Conservation (phyloP, 1,140 invertebrate species). For the Ladona fulva region DNA sequence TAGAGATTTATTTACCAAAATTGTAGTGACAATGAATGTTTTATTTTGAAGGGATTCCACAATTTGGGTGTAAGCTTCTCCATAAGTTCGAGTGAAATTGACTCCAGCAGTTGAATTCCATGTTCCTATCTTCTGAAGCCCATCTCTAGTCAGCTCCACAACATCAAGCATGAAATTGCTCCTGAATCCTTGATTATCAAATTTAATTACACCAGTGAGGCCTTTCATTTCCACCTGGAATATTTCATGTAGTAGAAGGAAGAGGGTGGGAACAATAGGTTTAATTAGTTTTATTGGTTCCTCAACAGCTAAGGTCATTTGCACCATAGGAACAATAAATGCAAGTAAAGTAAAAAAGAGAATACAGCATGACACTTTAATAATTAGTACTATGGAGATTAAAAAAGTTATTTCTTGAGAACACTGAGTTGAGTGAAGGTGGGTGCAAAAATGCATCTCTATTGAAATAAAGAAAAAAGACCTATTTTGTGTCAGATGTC, state of each 20-base stretch:
- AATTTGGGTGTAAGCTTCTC: constrained; percentile 71
- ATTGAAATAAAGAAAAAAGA: no score
- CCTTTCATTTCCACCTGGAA: constrained; percentile 81
- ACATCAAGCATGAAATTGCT: constrained; percentile 86
- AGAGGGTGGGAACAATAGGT: no score
- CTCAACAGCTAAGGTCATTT: no score
- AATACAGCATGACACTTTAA: no score
- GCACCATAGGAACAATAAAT: no score
- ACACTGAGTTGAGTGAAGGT: no score
- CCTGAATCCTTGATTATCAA: constrained; percentile 87
- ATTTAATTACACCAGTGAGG: constrained; percentile 85
- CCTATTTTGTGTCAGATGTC: no score
- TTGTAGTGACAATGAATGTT: constrained; percentile 83
- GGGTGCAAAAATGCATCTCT: no score
- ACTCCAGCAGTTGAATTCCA: constrained; percentile 84
- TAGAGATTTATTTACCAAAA: constrained; percentile 58
- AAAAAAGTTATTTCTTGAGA: no score
- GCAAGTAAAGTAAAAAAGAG: no score
- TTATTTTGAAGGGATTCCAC: constrained; percentile 85
- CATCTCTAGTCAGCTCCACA: constrained; percentile 73
- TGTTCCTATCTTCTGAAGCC: constrained; percentile 71
- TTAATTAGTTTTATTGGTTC: no score
- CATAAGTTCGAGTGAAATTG: constrained; percentile 81
- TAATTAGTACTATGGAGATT: no score
- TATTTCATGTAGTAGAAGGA: background rate